Evolutionary conservation across 2,888 invertebrate species (phyloP).

Genomic region (Coecobrya sp.): DNA sequence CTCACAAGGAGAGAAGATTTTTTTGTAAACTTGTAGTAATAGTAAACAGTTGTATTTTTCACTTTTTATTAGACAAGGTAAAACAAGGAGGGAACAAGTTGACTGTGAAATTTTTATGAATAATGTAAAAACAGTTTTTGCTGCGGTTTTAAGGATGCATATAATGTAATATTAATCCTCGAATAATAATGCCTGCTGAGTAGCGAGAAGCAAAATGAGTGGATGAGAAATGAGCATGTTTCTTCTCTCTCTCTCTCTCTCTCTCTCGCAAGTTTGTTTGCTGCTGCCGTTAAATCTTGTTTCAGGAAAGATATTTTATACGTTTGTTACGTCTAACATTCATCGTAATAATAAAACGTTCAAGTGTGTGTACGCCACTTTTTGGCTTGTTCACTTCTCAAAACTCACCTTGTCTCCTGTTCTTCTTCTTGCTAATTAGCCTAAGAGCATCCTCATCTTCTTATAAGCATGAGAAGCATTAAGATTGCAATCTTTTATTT

Average conservation of each 20-base stretch:
- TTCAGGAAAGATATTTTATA: neutral
- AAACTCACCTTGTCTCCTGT: conserved; percentile 66
- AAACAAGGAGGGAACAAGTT: neutral
- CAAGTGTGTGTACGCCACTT: neutral
- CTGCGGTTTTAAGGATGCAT: conserved; percentile 51
- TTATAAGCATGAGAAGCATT: conserved; percentile 12
- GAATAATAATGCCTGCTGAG: neutral
- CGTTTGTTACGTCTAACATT: neutral
- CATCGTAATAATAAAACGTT: conserved; percentile 29
- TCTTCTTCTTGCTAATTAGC: conserved; percentile 73
- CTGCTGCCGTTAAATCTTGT: neutral
- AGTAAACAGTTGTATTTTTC: neutral
- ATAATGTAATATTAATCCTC: conserved; percentile 34
- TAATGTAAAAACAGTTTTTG: neutral
- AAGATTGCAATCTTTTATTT: conserved; percentile 52
- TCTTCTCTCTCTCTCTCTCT: too few species aligned
- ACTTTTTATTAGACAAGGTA: neutral
- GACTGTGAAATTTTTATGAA: neutral
- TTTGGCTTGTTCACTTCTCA: conserved; percentile 52
- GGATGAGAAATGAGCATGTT: conserved; percentile 2
- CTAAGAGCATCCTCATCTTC: conserved; percentile 65
- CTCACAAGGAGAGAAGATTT: too few species aligned
- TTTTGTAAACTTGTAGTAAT: too few species aligned
- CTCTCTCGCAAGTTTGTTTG: neutral
- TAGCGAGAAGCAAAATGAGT: neutral